Percentiles rank a stretch among this genome's conserved stretches.
Evolutionary conservation across 2,888 invertebrate species (phyloP).

Genomic region (Dicyrtomina minuta): DNA sequence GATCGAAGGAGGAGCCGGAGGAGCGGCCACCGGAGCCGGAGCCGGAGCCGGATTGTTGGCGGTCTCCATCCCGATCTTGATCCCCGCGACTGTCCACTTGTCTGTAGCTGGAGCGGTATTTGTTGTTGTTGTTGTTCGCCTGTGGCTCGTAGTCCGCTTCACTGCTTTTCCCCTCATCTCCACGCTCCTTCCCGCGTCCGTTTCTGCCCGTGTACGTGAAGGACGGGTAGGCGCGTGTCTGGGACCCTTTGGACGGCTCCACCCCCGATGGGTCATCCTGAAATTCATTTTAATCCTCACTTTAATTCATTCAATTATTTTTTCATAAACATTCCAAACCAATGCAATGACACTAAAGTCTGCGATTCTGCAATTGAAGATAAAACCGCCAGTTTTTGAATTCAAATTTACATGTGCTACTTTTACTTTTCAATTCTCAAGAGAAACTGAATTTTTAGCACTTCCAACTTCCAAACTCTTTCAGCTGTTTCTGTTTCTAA

Average conservation of each 20-base stretch:
- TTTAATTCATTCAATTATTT: not conserved
- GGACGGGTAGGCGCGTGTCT: slow-evolving; percentile 49
- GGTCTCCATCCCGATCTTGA: not conserved
- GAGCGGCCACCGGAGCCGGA: slow-evolving; percentile 33
- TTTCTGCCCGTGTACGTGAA: slow-evolving; percentile 51
- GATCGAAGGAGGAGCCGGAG: slow-evolving; percentile 37
- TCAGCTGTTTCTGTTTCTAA: no score
- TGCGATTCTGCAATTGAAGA: no score
- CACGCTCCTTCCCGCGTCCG: not conserved
- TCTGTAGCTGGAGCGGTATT: slow-evolving; percentile 49
- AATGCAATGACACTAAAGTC: no score
- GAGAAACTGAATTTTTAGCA: not conserved
- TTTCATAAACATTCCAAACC: no score
- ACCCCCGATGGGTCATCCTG: slow-evolving; percentile 45
- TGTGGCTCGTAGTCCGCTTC: slow-evolving; percentile 15
- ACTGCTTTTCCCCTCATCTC: not conserved
- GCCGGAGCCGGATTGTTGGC: slow-evolving; percentile 37
- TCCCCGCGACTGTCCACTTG: slow-evolving; percentile 42
- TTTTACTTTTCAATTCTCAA: not conserved
- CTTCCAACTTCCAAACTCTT: not conserved
- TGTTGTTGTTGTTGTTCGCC: slow-evolving; percentile 33
- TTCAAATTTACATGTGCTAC: no score
- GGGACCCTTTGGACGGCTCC: slow-evolving; percentile 49
- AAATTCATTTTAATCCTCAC: not conserved
- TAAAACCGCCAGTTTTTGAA: no score